These are phyloP conservation scores for Hoplodrina blanda DNA, from an alignment of 2,888 invertebrate genomes.

Conservation along the genomic window DNA sequence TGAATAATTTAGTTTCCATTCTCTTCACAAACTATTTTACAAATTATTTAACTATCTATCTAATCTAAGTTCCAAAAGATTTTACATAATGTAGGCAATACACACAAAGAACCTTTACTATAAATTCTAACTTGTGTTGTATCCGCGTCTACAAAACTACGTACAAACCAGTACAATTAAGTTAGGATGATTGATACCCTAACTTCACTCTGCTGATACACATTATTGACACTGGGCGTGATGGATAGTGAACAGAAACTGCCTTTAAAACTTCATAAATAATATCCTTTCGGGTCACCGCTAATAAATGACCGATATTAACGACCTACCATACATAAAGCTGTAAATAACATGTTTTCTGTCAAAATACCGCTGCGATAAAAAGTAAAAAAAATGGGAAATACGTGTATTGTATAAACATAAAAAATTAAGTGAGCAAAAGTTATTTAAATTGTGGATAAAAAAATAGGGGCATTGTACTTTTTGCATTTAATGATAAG, in stretches of 20 bases:
- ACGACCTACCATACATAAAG: conserved; percentile 50
- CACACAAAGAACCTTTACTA: not conserved
- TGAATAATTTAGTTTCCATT: not conserved
- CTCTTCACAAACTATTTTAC: not conserved
- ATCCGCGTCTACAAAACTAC: conserved; percentile 59
- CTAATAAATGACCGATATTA: conserved; percentile 68
- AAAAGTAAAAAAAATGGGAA: conserved; percentile 37
- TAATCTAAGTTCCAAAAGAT: not conserved
- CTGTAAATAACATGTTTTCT: conserved; percentile 53
- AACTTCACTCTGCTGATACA: conserved; percentile 62
- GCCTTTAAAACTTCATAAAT: conserved; percentile 77
- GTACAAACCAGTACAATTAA: conserved; percentile 73
- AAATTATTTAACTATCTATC: not conserved
- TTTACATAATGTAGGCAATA: not conserved
- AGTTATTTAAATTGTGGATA: conserved; percentile 23
- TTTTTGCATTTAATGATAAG: conserved; percentile 2
- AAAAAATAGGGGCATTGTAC: not conserved
- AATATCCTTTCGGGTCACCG: conserved; percentile 66
- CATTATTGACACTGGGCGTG: conserved; percentile 82
- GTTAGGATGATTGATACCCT: conserved; percentile 85
- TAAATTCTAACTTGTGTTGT: conserved; percentile 21
- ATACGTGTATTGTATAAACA: conserved; percentile 15
- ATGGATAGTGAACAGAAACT: conserved; percentile 81
- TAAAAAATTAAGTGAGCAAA: conserved; percentile 20
- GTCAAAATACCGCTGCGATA: conserved; percentile 49